Conservation (phyloP, 2,888 invertebrate genomes). For the Leucophora obtusa region DNA sequence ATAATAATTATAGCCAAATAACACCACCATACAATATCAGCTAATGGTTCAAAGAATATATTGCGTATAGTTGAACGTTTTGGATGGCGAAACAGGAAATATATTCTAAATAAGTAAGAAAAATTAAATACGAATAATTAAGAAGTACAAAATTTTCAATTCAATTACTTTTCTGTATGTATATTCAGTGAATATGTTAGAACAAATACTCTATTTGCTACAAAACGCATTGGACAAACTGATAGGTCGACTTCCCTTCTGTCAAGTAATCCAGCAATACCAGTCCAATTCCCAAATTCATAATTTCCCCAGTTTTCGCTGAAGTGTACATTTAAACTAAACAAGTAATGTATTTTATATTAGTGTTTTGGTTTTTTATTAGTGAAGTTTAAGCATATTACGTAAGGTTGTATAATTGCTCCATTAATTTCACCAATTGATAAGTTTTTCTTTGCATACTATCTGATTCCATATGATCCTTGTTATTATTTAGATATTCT, state of each 20-base stretch:
- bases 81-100: conserved; percentile 76
- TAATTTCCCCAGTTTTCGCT: conserved; percentile 70
- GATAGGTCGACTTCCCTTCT: conserved; percentile 67
- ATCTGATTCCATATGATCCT: conserved; percentile 69
- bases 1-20: conserved; percentile 69
- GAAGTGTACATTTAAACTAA: conserved; percentile 69
- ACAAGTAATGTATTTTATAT: no score
- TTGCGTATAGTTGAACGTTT: conserved; percentile 72
- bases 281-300: conserved; percentile 71
- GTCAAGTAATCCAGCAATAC: conserved; percentile 70
- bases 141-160: not conserved
- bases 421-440: conserved; percentile 70
- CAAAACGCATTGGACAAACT: conserved; percentile 72
- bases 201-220: conserved; percentile 64
- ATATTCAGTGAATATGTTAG: conserved; percentile 69
- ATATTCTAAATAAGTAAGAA: conserved; percentile 66
- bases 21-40: conserved; percentile 73
- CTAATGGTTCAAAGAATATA: conserved; percentile 75
- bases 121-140: no score
- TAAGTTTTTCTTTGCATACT: conserved; percentile 75
- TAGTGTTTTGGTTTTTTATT: no score
- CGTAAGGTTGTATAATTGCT: conserved; percentile 71
- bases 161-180: conserved; percentile 73
- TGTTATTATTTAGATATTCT: conserved; percentile 67
- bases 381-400: conserved; percentile 16